Evolutionary conservation across 2,113 vertebrate species (phyloP), one percentile per base, ranked within the genome.

Genomic region (Ctenodactylus gundi): DNA sequence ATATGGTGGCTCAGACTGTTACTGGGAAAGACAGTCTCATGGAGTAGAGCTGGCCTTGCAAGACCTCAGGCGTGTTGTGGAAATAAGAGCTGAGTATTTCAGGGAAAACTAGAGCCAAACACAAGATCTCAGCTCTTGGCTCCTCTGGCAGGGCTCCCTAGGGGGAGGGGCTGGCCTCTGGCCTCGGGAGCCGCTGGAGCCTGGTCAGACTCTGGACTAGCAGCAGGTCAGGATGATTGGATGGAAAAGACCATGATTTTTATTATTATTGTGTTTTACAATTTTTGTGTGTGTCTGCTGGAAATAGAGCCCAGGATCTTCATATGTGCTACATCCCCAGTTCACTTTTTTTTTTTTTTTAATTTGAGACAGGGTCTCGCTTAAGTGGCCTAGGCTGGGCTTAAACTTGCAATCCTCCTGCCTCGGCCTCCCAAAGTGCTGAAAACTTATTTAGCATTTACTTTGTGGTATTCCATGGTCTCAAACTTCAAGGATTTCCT

Each of bases 401-500:
- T n/a, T n/a, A n/a, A n/a, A n/a, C n/a, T n/a, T n/a, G n/a, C n/a
- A n/a, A n/a, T n/a, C n/a, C n/a, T n/a, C n/a, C n/a, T n/a, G n/a
- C n/a, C n/a, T n/a, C n/a, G 10, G 17, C 15, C 85, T 53, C 73
- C 23, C 70, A 60, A 76, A 88, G 57, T 87, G 41, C 68, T 90
- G 62, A 78, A 80, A 80, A 67, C 39, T 23, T 73, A 72, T 65
- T 72, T 39, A 73, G 15, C 34, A 51, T 70, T 65, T 70, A 41
- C 27, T 39, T 88, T 84, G 75, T 68, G n/a, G 44, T 85, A 39
- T 75, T 95, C 49, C 75, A 21, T 51, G 81, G n/a, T 85, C 39
- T 93, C 60, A 89, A 82, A 89, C 73, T 62, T 93, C 21, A 77
- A 68, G 34, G 55, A 85, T 75, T 96, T 81, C 91, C 86, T 75